Base-by-base conservation (phyloP, 2,113 vertebrate genomes). In the Pedionomus torquatus region DNA sequence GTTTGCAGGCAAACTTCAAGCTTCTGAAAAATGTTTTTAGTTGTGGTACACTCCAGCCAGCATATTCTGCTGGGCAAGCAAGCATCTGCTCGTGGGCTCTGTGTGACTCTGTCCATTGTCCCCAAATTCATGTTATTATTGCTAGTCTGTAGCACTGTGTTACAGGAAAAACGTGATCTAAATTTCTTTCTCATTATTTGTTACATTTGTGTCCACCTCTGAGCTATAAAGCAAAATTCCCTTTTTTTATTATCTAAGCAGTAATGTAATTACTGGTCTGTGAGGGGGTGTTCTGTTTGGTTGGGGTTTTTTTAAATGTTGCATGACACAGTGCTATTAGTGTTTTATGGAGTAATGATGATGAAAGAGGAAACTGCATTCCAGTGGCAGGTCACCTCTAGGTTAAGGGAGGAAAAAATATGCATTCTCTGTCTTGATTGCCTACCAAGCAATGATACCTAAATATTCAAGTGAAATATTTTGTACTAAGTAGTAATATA, bases 341-440 rank as follows among this genome's bases (percentile, higher is more conserved):
- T 10, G 43, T 19, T 84, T 76, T 81, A 24, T 26, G 21, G 80
- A 83, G 71, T 69, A 91, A 92, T 20, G 44, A 71, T 74, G 68
- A 83, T 71, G 82, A 74, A 87, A 88, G 64, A 81, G 75, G 70
- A 88, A 95, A 55, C 71, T 86, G 58, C 83, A 85, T 97, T 97
- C 92, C 92, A 65, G 74, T 46, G 63, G 61, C 75, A 94, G 93
- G 83, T 95, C 93, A 97, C 24, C 33, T 58, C 31, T 81, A 71
- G 93, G 91, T 91, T 92, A 95, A 68, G 85, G 84, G 46, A 85
- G 30, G 28, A 55, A 93, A 84, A 89, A 88, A 49, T 7, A 63
- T 5, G 13, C 15, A 19, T 61, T 43, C 24, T 80, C 43, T 51
- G 23, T 80, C 85, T 63, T 9, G 5, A 33, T 46, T 78, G 55